Base-by-base conservation (phyloP, 2,797 vertebrate genomes). In the Apodemus agrarius region DNA sequence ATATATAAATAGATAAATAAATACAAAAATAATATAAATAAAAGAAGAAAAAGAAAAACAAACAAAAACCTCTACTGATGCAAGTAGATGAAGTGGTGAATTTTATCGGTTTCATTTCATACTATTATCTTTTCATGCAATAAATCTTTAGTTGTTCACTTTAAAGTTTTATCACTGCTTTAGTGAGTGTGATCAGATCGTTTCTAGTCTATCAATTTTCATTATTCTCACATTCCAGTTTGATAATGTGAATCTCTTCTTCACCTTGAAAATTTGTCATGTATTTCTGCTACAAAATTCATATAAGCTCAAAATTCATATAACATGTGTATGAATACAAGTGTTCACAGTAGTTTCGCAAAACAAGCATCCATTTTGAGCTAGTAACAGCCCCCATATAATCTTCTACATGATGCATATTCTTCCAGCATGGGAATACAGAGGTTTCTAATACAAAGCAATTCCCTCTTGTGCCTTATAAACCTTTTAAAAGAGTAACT, bases 391-490 rank as follows among this genome's bases (percentile, higher is more conserved):
- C 2, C 10, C 10, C 22, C 0, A 63, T 43, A 6, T 6, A 85
- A 46, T 67, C 59, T 4, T 80, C 86, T 52, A 0, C 13, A 19
- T n/a, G 1, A 2, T 31, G 0, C 43, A 14, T 52, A 59, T 65
- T 31, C 29, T 8, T 34, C 16, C 3, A 54, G 1, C 46, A 12
- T 5, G 52, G 7, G 0, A 21, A 78, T 5, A 0, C 1, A 82
- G 37, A 19, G 7, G 85, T 91, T 89, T 69, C 57, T 31, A 29
- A 34, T 34, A 49, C 2, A 43, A 10, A 83, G 11, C 63, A 67
- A 81, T 34, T 1, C 0, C 13, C 34, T 7, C 69, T 13, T 4
- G 19, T 37, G 3, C n/a, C 22, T 22, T 29, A 29, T 2, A 37
- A 76, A 49, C 24, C 31, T 37, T 6, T 81, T n/a, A 87, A 59